These are phyloP conservation scores for Megaceryle torquata DNA, from an alignment of 2,113 vertebrate species.

Conservation along the genomic window DNA sequence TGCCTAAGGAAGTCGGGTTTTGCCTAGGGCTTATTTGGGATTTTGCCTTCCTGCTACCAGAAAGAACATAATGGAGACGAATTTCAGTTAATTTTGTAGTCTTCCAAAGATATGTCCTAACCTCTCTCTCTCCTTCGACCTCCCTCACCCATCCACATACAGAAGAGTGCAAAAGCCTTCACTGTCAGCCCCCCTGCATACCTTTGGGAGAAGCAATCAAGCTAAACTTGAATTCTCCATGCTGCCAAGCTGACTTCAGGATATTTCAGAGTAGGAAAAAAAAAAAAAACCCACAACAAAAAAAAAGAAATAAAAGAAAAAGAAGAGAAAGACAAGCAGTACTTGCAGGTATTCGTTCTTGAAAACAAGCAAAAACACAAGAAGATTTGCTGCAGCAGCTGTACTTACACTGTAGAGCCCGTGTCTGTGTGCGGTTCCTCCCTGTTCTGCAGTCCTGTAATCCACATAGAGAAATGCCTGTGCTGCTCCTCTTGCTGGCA, in stretches of 20 bases:
- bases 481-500: constrained; percentile 5
- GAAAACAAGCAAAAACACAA: neutral
- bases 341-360: neutral
- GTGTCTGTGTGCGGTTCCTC: neutral
- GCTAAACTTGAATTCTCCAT: neutral
- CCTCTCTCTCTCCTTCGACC: neutral
- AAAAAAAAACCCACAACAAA: neutral
- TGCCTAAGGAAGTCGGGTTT: constrained; percentile 26
- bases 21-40: neutral
- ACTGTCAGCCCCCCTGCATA: neutral
- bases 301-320: neutral
- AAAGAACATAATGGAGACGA: constrained; percentile 1
- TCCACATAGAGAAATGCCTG: constrained; percentile 39
- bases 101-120: neutral
- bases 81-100: constrained; percentile 29
- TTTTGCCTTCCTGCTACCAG: constrained; percentile 13
- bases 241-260: neutral
- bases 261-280: neutral
- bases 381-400: neutral
- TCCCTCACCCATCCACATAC: neutral
- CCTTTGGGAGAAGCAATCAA: constrained; percentile 23
- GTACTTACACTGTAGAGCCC: constrained; percentile 55
- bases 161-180: neutral
- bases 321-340: neutral
- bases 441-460: constrained; percentile 37